A percentile compares a stretch with the other conserved stretches of the same genome.
Evolutionary conservation across 2,888 invertebrate species (phyloP).

Genomic region (Cheilosia impressa): DNA sequence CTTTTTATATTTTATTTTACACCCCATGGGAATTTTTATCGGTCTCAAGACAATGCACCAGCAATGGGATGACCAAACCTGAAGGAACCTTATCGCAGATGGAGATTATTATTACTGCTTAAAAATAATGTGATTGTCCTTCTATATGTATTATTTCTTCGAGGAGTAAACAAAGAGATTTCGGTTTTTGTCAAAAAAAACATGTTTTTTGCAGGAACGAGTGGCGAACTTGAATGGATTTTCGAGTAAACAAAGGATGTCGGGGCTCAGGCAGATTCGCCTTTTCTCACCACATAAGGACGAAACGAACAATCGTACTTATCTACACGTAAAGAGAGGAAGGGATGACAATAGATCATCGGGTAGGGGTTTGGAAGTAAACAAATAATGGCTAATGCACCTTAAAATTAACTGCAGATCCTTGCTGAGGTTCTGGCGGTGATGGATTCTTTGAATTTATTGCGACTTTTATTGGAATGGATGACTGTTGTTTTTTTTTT

Average conservation of each 20-base stretch:
- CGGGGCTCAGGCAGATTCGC: slow-evolving; percentile 40
- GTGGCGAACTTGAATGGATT: slow-evolving; percentile 52
- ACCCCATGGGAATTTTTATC: slow-evolving; percentile 66
- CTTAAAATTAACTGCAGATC: slow-evolving; percentile 13
- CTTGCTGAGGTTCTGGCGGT: too few species aligned
- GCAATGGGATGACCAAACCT: slow-evolving; percentile 28
- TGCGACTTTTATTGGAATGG: not conserved
- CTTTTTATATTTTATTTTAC: slow-evolving; percentile 48
- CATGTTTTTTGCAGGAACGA: slow-evolving; percentile 51
- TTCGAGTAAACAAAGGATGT: slow-evolving; percentile 55
- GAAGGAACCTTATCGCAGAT: slow-evolving; percentile 58
- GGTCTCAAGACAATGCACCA: slow-evolving; percentile 40
- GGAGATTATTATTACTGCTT: slow-evolving; percentile 68
- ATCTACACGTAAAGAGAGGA: slow-evolving; percentile 32
- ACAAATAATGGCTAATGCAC: slow-evolving; percentile 54
- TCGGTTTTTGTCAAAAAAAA: slow-evolving; percentile 51
- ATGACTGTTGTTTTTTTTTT: not conserved
- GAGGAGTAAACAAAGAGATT: slow-evolving; percentile 62
- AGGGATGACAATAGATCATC: slow-evolving; percentile 64
- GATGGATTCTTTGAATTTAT: too few species aligned
- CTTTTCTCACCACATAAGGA: slow-evolving; percentile 69
- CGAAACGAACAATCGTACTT: slow-evolving; percentile 65
- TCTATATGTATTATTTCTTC: slow-evolving; percentile 20
- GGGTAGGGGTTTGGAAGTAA: slow-evolving; percentile 28
- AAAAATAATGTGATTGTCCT: slow-evolving; percentile 71